These are phyloP conservation scores for Willowsia nigromaculata DNA, from an alignment of 2,888 invertebrate genomes.

Conservation along the genomic window DNA sequence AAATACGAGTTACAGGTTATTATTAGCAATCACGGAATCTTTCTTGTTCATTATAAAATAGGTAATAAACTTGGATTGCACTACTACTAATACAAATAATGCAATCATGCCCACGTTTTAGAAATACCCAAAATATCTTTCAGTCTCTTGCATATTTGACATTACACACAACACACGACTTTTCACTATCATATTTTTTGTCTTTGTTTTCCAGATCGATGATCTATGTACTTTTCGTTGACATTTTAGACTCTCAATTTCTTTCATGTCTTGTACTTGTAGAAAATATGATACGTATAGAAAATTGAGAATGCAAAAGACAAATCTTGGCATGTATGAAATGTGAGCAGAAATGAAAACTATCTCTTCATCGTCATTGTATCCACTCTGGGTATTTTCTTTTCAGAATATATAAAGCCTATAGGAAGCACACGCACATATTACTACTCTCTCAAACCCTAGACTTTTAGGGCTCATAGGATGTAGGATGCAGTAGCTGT, in stretches of 20 bases:
- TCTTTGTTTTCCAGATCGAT: background rate
- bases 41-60: no score
- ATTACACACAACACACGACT: background rate
- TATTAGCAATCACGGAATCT: no score
- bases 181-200: background rate
- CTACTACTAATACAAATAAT: no score
- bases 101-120: no score
- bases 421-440: background rate
- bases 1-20: no score
- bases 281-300: background rate
- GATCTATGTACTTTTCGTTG: background rate
- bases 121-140: no score
- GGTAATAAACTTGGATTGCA: no score
- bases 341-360: background rate
- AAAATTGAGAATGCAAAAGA: background rate
- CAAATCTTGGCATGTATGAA: background rate
- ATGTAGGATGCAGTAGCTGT: background rate
- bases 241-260: background rate
- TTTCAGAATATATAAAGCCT: no score
- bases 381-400: background rate
- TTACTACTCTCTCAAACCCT: background rate
- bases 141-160: no score
- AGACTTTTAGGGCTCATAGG: background rate
- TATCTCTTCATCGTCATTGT: no score
- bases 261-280: background rate